Evolutionary conservation across 1,140 invertebrate genomes (phyloP).

Genomic region (Phthorimaea operculella): DNA sequence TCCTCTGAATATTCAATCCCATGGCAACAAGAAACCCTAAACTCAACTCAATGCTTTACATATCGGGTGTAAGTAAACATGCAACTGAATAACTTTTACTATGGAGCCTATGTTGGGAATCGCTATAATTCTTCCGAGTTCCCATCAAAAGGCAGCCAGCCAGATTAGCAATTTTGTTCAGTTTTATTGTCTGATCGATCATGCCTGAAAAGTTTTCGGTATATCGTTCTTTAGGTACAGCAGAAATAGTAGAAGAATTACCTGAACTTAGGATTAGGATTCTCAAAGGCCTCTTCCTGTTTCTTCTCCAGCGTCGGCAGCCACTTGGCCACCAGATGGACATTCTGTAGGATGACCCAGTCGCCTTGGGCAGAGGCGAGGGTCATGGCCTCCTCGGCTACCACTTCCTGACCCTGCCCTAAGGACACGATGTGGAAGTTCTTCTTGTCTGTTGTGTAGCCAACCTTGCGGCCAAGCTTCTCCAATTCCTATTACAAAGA

Average conservation of each 20-base stretch:
- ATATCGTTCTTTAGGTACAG: too few species aligned
- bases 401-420: slow-evolving; percentile 93
- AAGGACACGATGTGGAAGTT: slow-evolving; percentile 95
- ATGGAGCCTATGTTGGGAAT: too few species aligned
- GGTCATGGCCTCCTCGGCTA: slow-evolving; percentile 89
- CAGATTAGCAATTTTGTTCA: too few species aligned
- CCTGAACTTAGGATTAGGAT: slow-evolving; percentile 77
- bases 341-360: slow-evolving; percentile 94
- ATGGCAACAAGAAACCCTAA: too few species aligned
- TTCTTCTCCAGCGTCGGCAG: slow-evolving; percentile 89
- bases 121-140: too few species aligned
- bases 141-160: too few species aligned
- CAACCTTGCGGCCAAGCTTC: slow-evolving; percentile 71
- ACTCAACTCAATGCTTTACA: too few species aligned
- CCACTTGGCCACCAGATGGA: slow-evolving; percentile 93
- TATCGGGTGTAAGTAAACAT: too few species aligned
- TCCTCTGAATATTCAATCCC: too few species aligned
- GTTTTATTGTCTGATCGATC: too few species aligned
- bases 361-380: slow-evolving; percentile 82
- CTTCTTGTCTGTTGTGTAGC: slow-evolving; percentile 81
- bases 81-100: too few species aligned
- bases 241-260: slow-evolving; percentile 12
- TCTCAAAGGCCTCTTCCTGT: slow-evolving; percentile 81
- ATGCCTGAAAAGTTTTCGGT: too few species aligned
- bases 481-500: slow-evolving; percentile 45